Base-by-base conservation (phyloP, 1,140 invertebrate species). In the Frieseomelitta varia region DNA sequence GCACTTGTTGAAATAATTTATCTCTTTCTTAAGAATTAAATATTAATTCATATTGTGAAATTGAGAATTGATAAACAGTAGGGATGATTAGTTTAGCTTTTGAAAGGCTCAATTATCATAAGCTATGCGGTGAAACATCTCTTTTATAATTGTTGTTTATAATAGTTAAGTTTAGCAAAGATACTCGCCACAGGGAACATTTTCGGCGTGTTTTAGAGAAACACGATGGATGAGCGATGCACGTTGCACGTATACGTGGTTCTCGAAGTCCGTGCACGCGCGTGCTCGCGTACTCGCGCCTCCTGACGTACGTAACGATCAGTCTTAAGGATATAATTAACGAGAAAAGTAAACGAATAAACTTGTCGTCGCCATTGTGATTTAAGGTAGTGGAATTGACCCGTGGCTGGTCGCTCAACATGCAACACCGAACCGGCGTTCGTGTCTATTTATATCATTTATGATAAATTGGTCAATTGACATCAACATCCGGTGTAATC, bases 321-420 rank as follows among this genome's bases (percentile, higher is more conserved):
- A 74, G 74, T 85, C 53, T 90, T 90, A 88, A 86, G 63, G 80
- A 90, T 69, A 76, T 81, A 80, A 86, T 80, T 86, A 82, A 82
- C 61, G 84, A 90, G 61, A 56, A 76, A 86, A 88, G 67, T 81
- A 91, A 91, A 85, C 72, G 90, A 87, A 87, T 91, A 89, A 92
- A 91, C 77, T 90, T 92, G 90, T 92, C 91, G 90, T 91, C 89
- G 86, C 91, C 87, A 87, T 89, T 93, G 92, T 92, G 91, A 93
- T 93, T 92, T 92, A 89, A 90, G 85, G 87, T 89, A 92, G 80
- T 87, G 79, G 61, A 90, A 65, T 71, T 81, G 71, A 67, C 69
- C 84, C 80, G 58, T 56, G 63, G 30, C n/a, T 72, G 68, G 63
- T 86, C 79, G 39, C 79, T 81, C 71, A 72, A 87, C 39, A 39